A percentile compares a stretch with the other conserved stretches of the same genome.
These are phyloP conservation scores for Eilema caniola DNA, from an alignment of 2,888 invertebrate species.

Conservation along the genomic window DNA sequence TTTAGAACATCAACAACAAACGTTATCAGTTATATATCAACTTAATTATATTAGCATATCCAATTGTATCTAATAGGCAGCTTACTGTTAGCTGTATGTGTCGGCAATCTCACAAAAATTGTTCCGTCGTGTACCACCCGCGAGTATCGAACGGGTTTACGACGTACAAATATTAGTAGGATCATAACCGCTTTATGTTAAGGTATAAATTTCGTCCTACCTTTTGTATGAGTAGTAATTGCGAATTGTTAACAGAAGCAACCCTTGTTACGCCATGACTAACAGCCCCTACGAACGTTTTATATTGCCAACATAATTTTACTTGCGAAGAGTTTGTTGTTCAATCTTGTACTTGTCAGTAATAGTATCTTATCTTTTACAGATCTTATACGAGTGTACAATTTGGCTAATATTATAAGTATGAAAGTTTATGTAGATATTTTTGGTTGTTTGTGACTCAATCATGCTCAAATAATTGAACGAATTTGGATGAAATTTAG, in stretches of 20 bases:
- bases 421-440: too few species aligned
- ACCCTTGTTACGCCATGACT: not conserved
- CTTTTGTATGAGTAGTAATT: constrained; percentile 14
- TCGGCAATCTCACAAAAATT: constrained; percentile 28
- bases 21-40: not conserved
- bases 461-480: too few species aligned
- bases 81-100: not conserved
- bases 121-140: constrained; percentile 22
- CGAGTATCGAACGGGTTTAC: constrained; percentile 42
- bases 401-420: not conserved
- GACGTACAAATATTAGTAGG: constrained; percentile 43
- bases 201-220: constrained; percentile 40
- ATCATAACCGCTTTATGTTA: constrained; percentile 49
- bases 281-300: not conserved
- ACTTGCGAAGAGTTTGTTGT: not conserved
- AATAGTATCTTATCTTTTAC: not conserved
- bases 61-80: not conserved
- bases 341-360: not conserved
- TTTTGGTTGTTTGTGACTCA: too few species aligned
- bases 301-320: not conserved
- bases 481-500: too few species aligned
- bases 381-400: not conserved
- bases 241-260: constrained; percentile 11
- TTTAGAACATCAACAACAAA: not conserved
- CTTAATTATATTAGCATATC: not conserved